Evolutionary conservation across 2,113 vertebrate genomes (phyloP), one percentile per base, ranked within the genome.

Genomic region (Dipodomys stephensi): DNA sequence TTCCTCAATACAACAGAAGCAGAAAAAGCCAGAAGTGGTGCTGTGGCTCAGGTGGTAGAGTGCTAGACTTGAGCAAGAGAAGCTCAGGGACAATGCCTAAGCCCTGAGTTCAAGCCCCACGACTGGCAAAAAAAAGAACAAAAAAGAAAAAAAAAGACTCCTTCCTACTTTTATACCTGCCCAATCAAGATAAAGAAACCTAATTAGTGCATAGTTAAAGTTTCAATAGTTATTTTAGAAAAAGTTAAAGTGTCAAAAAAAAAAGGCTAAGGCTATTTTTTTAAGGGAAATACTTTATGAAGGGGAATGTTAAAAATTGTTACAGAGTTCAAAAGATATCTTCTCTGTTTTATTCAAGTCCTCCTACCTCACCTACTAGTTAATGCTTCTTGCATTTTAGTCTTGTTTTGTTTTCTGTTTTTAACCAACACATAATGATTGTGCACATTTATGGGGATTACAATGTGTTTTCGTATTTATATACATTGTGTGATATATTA

Each of bases 171-270:
- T n/a, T 79, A 57, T 15, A 62, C 44, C 30, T 8, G 71, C 13
- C 12, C 27, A 18, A 79, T 93, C 22, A 85, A 49, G 28, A 89
- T 30, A 89, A 82, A 64, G 28, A 95, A 83, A 72, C 25, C 16
- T 32, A 46, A 2, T 28, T 76, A 35, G 10, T 67, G 22, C 73
- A 49, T 83, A 23, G 13, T 44, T 64, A 88, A 86, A 91, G 60
- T 82, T 67, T 80, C 78, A 53, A 49, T 65, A 57, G 46, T 23
- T 85, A 4, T 67, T 87, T 90, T n/a, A 88, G 86, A 65, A 57
- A 87, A 91, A 39, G 19, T 68, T 83, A 67, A 87, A 86, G 20
- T 76, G 77, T 89, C 39, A 93, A 69, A 2, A 25, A 6, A 6
- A 15, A 30, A 49, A 49, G 49, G 49, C 44, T 67, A 28, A 80